phyloP scores from a whole-genome alignment of 2,888 invertebrate genomes.

The Syrphus vitripennis region DNA sequence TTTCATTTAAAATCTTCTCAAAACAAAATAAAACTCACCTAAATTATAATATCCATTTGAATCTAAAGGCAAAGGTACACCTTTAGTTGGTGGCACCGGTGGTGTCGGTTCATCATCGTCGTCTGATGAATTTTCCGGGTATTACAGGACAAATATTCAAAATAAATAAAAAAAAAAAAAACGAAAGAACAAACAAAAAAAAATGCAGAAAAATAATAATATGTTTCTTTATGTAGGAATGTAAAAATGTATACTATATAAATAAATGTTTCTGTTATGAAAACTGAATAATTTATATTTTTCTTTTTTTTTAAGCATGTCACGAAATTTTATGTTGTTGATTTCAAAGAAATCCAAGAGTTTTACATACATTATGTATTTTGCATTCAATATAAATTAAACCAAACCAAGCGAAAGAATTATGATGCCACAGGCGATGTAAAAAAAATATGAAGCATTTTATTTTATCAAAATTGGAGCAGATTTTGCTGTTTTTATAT shows the following conservation, averaged over 20 bases:
- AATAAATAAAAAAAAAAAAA: conserved; percentile 72
- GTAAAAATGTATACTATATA: too few relatives aligned
- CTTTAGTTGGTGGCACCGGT: conserved; percentile 85
- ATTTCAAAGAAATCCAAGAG: conserved; percentile 27
- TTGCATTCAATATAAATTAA: conserved; percentile 31
- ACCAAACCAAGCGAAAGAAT: conserved; percentile 65
- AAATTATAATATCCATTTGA: conserved; percentile 82
- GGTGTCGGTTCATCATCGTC: conserved; percentile 81
- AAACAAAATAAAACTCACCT: conserved; percentile 83
- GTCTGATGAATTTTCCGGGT: conserved; percentile 74
- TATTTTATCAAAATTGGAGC: conserved; percentile 32
- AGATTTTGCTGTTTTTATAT: background rate
- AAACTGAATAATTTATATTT: conserved; percentile 33
- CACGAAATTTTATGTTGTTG: conserved; percentile 19
- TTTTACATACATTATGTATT: background rate
- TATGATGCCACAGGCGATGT: conserved; percentile 54
- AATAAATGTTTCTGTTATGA: conserved; percentile 31
- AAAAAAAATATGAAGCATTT: too few relatives aligned
- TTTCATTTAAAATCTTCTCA: background rate
- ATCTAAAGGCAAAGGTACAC: conserved; percentile 83
- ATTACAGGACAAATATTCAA: background rate
- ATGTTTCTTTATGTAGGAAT: conserved; percentile 25
- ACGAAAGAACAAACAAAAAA: conserved; percentile 58
- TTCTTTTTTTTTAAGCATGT: too few relatives aligned
- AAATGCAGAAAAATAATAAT: conserved; percentile 65